A percentile compares a stretch with the other conserved stretches of the same genome.
Evolutionary conservation across 2,113 vertebrate species (phyloP).

Genomic region (Setophaga coronata): DNA sequence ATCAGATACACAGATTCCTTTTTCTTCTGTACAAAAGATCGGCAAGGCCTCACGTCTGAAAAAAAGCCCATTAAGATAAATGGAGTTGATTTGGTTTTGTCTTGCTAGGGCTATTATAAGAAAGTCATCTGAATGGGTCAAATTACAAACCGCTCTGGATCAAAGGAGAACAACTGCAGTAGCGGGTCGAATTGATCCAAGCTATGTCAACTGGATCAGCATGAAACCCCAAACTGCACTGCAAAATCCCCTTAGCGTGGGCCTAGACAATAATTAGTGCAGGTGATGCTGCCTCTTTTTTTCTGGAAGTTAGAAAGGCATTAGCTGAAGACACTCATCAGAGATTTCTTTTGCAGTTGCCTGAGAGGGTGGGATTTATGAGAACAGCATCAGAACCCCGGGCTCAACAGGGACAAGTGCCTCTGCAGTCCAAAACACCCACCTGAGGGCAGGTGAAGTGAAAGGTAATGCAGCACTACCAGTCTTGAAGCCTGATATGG

Average conservation of each 20-base stretch:
- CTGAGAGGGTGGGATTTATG: not conserved
- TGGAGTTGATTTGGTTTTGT: slow-evolving; percentile 76
- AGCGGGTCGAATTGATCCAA: slow-evolving; percentile 68
- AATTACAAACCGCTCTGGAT: slow-evolving; percentile 71
- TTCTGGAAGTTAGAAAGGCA: slow-evolving; percentile 6
- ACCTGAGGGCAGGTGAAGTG: not conserved
- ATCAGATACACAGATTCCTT: slow-evolving; percentile 74
- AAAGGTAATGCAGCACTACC: not conserved
- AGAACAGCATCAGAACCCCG: not conserved
- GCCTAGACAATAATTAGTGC: slow-evolving; percentile 50
- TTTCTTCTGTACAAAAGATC: slow-evolving; percentile 73
- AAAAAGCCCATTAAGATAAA: slow-evolving; percentile 76
- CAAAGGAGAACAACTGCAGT: slow-evolving; percentile 67
- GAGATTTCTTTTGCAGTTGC: not conserved
- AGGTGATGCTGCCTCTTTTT: not conserved
- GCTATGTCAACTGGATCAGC: slow-evolving; percentile 71
- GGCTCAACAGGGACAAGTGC: not conserved
- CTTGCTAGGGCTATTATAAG: slow-evolving; percentile 68
- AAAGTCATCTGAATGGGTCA: slow-evolving; percentile 73
- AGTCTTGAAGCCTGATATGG: accelerated
- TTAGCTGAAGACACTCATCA: not conserved
- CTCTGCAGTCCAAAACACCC: not conserved
- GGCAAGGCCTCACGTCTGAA: slow-evolving; percentile 56
- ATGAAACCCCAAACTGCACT: slow-evolving; percentile 66
- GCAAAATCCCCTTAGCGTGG: slow-evolving; percentile 22